Evolutionary conservation across 2,888 invertebrate genomes (phyloP), one percentile per base, ranked within the genome.

Genomic region (Zaprionus obscuricornis): DNA sequence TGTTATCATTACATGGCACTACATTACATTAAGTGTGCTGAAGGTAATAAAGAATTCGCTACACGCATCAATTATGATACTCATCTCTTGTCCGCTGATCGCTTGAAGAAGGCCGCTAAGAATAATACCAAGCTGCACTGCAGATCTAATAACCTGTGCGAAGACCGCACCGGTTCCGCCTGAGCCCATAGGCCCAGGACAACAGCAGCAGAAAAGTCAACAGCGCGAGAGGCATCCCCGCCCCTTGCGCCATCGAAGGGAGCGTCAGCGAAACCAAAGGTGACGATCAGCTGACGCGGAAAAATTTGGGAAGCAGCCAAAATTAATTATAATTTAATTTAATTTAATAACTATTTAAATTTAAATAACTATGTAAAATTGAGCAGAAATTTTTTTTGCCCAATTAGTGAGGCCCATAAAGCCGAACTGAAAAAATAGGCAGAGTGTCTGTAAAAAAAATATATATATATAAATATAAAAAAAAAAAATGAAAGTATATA

Each of bases 1-100:
- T n/a, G n/a, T n/a, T n/a, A n/a, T n/a, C n/a, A n/a, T n/a, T n/a
- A n/a, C n/a, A n/a, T n/a, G n/a, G n/a, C n/a, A n/a, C n/a, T n/a
- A n/a, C n/a, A n/a, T n/a, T n/a, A n/a, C n/a, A n/a, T n/a, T n/a
- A n/a, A n/a, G 43, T 96, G 96, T 88, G 92, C 93, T 1, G 93
- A 94, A 31, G 96, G 96, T 89, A 93, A 93, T 78, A 95, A 95
- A 90, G 96, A 96, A 89, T 96, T 96, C 90, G 95, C 96, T 0
- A 95, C 96, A 13, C 92, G 96, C 69, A 95, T 96, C 81, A 96
- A 96, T 89, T 93, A 95, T 90, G 95, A 96, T 56, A 95, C 95
- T 73, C 96, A 96, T 89, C 92, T 95, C 59, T 91, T 96, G 54
- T 94, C 95, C 1, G 93, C 94, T 0, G 93, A 93, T 57, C 96